These are phyloP conservation scores for Anhinga anhinga DNA, from an alignment of 2,113 vertebrate species.

Conservation along the genomic window DNA sequence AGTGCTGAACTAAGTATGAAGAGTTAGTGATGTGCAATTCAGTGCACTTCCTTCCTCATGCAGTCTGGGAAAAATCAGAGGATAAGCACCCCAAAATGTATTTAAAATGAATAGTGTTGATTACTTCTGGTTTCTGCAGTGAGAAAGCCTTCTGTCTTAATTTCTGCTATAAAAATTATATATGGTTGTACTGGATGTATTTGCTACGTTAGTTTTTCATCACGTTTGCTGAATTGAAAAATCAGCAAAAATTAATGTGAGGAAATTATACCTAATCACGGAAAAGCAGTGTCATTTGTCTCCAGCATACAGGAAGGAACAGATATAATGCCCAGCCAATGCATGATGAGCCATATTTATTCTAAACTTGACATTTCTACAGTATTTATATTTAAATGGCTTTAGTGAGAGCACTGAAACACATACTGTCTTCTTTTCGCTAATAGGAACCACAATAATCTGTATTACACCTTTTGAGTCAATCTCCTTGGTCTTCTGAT, in stretches of 20 bases:
- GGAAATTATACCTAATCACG: neutral
- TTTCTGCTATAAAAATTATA: neutral
- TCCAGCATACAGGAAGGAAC: neutral
- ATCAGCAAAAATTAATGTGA: neutral
- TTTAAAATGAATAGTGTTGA: neutral
- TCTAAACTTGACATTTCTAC: neutral
- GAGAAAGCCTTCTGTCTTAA: neutral
- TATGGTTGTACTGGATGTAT: neutral
- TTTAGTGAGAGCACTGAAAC: neutral
- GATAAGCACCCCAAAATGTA: neutral
- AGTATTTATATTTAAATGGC: neutral
- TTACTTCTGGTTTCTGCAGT: neutral
- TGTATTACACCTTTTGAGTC: neutral
- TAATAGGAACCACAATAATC: neutral
- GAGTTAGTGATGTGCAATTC: neutral
- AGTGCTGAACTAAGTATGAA: neutral
- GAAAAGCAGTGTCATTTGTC: neutral
- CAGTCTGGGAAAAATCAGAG: neutral
- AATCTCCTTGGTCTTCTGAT: neutral
- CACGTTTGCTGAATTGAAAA: neutral
- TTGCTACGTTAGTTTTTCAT: neutral
- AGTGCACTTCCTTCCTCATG: neutral
- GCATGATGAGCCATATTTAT: neutral
- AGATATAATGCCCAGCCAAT: neutral
- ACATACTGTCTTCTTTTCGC: neutral